A percentile compares a stretch with the other conserved stretches of the same genome.
Evolutionary conservation across 2,888 invertebrate species (phyloP).

Genomic region (Lapara coniferarum): DNA sequence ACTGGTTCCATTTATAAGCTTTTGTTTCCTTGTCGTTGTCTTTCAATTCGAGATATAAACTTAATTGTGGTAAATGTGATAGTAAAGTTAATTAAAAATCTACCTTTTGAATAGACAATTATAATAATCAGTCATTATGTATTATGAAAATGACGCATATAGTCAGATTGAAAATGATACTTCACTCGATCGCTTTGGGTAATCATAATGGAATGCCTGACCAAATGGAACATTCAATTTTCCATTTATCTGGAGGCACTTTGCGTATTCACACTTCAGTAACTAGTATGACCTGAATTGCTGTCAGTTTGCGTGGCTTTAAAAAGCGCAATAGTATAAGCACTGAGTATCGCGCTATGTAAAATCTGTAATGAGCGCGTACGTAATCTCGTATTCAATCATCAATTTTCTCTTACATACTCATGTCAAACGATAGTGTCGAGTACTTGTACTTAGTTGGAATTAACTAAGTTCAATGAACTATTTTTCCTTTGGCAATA

Average conservation of each 20-base stretch:
- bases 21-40: no score
- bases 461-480: no score
- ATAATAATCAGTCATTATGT: no score
- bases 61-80: no score
- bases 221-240: slow-evolving; percentile 8
- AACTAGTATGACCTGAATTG: slow-evolving; percentile 20
- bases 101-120: not conserved
- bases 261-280: slow-evolving; percentile 17
- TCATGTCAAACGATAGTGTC: no score
- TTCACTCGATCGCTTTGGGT: not conserved
- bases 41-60: no score
- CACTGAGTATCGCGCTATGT: no score
- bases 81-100: no score
- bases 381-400: not conserved
- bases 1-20: no score
- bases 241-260: slow-evolving; percentile 17
- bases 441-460: no score
- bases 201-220: not conserved
- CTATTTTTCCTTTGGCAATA: no score
- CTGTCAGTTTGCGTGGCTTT: slow-evolving; percentile 6
- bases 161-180: not conserved
- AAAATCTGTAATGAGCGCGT: not conserved
- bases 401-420: not conserved
- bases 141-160: not conserved
- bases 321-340: not conserved